These are phyloP conservation scores for Lamellibrachia luymesi DNA, from an alignment of 1,140 invertebrate genomes.

Conservation along the genomic window DNA sequence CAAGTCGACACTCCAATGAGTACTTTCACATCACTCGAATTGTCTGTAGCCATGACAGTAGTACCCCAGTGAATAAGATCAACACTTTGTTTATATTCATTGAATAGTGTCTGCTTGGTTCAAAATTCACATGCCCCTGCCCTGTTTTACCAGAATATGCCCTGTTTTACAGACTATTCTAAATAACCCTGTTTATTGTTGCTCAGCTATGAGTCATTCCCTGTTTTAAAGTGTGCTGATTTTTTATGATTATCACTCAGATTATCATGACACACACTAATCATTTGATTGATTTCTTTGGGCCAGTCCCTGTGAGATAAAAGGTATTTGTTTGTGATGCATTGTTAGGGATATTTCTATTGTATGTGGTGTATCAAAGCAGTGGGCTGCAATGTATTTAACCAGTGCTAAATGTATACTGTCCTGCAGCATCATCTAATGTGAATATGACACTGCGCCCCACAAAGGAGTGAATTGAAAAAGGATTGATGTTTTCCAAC, in stretches of 20 bases:
- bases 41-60: not conserved
- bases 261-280: not conserved
- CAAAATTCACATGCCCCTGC: not conserved
- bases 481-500: no score
- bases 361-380: not conserved
- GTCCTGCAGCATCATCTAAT: not conserved
- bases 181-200: no score
- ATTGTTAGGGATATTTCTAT: not conserved
- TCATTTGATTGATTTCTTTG: not conserved
- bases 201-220: no score
- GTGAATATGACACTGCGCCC: no score
- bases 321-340: not conserved
- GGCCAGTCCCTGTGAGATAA: not conserved
- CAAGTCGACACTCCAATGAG: not conserved
- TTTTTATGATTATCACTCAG: not conserved
- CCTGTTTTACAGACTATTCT: not conserved
- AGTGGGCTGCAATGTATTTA: not conserved
- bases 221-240: not conserved
- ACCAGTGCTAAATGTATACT: not conserved
- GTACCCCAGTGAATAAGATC: not conserved
- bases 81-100: not conserved
- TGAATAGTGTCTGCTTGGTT: not conserved
- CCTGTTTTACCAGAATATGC: no score
- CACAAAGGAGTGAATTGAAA: no score
- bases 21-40: not conserved